phyloP scores from a whole-genome alignment of 2,888 invertebrate genomes.

The Ichneumoninae sp. region DNA sequence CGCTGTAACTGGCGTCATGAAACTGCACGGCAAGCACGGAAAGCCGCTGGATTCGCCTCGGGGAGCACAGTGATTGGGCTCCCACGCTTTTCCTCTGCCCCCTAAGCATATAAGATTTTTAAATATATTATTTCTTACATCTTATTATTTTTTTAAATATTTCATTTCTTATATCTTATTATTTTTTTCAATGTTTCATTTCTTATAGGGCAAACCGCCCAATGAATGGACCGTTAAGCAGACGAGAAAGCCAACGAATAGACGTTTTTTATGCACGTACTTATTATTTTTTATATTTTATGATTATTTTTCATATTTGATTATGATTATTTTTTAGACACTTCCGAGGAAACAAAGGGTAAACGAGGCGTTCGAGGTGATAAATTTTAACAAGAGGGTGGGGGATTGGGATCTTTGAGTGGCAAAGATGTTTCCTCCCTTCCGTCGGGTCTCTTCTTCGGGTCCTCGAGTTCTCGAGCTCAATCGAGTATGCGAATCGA shows the following conservation, averaged over 20 bases:
- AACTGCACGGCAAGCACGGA: slow-evolving; percentile 21
- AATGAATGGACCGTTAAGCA: too few species aligned
- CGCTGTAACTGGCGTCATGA: slow-evolving; percentile 37
- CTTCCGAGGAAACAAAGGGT: slow-evolving; percentile 12
- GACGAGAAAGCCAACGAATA: too few species aligned
- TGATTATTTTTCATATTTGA: too few species aligned
- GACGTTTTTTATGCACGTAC: too few species aligned
- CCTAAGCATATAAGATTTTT: slow-evolving; percentile 29
- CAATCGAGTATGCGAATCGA: slow-evolving; percentile 64
- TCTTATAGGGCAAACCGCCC: too few species aligned
- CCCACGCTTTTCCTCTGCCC: slow-evolving; percentile 30
- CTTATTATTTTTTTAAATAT: too few species aligned
- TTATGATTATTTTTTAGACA: not conserved
- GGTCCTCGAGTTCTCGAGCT: slow-evolving; percentile 25
- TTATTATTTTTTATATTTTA: too few species aligned
- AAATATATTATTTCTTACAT: too few species aligned
- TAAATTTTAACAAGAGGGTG: slow-evolving; percentile 27
- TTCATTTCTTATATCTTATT: too few species aligned
- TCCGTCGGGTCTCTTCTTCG: not conserved
- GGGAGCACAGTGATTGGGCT: slow-evolving; percentile 26
- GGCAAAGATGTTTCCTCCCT: not conserved
- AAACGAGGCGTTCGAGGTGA: slow-evolving; percentile 30
- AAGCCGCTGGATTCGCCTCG: not conserved
- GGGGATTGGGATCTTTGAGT: slow-evolving; percentile 9
- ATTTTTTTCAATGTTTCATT: too few species aligned